Conservation (phyloP, 2,888 invertebrate genomes). For the Rhodophaea formosa region DNA sequence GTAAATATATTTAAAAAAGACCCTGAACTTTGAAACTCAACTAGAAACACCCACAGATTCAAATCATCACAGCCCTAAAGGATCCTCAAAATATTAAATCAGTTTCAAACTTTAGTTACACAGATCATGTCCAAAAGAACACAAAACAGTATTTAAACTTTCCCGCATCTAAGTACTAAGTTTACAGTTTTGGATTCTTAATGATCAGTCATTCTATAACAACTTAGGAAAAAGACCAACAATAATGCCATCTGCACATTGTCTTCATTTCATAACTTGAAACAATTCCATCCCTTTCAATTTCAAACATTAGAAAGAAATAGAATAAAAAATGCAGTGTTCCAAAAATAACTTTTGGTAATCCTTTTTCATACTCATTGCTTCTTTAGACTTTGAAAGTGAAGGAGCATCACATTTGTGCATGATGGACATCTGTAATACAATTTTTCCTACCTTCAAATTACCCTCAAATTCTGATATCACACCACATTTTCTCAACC, state of each 20-base stretch:
- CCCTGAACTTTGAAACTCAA: slow-evolving; percentile 8
- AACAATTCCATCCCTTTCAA: neutral
- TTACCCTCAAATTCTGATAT: neutral
- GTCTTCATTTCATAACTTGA: neutral
- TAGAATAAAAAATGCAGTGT: neutral
- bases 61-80: slow-evolving; percentile 17
- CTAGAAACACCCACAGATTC: slow-evolving; percentile 5
- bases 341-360: neutral
- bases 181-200: too few species aligned
- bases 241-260: neutral
- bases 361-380: neutral
- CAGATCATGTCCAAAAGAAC: neutral
- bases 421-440: neutral
- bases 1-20: neutral
- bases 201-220: too few species aligned
- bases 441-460: neutral
- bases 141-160: too few species aligned
- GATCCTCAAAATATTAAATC: slow-evolving; percentile 6
- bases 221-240: too few species aligned
- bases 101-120: neutral
- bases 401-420: slow-evolving; percentile 4
- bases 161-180: too few species aligned
- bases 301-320: neutral
- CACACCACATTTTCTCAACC: neutral
- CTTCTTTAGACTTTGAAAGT: slow-evolving; percentile 9